Evolutionary conservation across 1,140 invertebrate species (phyloP), one percentile per base, ranked within the genome.

Genomic region (Caerostris darwini): DNA sequence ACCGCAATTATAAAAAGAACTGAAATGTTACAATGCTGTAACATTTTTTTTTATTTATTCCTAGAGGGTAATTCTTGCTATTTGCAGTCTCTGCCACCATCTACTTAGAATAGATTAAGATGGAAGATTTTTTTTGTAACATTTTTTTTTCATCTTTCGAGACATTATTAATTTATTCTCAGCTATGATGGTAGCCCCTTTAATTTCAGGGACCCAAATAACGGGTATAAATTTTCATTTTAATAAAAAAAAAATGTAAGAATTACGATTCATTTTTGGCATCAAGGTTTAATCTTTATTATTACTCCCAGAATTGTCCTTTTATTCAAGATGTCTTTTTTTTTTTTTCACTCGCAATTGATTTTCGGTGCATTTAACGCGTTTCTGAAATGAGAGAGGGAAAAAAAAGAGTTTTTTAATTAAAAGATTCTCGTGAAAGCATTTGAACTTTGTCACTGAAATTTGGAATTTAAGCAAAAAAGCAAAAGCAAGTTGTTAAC

Each of bases 211-310:
- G 56, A 54, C 69, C 69, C 54, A 90, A 90, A 90, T 90, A 71
- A 90, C 64, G 64, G 67, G 88, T 56, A 90, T 88, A 53, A 64
- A 88, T 64, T 88, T 88, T 88, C 86, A 88, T 88, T 88, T 61
- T 61, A 14, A 61, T 59, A 12, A 88, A 90, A 90, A 90, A 56
- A 56, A 71, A 34, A 19, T 34, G 34, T 34, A 34, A 34, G 34
- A 3, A 8, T 14, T 61, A n/a, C 59, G 85, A 87, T 87, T 87
- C 85, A 87, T 87, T 87, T 83, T 87, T 87, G 64, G 57, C 85
- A 87, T 87, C 85, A 34, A 12, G 71, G 34, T 69, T 90, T 71
- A 90, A 90, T 71, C 88, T 90, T 90, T 90, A 90, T 71, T 71
- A 69, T 59, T 90, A 17, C 67, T 56, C 17, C 34, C 64, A 34